Percentiles rank a stretch among this genome's conserved stretches.
phyloP scores from a whole-genome alignment of 2,797 vertebrate species.

The Tachyglossus aculeatus region DNA sequence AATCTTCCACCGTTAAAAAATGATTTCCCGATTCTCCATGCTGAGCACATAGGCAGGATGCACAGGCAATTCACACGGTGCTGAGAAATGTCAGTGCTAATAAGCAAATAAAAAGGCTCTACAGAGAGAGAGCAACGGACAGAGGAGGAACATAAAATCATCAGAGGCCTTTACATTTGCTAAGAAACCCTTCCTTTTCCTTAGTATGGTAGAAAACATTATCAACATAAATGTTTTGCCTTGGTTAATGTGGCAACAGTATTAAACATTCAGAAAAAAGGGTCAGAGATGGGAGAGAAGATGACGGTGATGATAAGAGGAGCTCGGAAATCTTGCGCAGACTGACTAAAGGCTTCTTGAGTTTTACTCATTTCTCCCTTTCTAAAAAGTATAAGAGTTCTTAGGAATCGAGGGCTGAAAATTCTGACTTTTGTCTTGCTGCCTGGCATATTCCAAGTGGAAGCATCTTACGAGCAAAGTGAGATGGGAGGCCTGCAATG shows the following conservation, averaged over 20 bases:
- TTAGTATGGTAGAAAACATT: background rate
- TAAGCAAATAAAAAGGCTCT: background rate
- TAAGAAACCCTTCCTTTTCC: constrained; percentile 1
- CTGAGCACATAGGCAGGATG: background rate
- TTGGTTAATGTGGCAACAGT: background rate
- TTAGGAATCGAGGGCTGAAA: no score
- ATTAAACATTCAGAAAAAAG: background rate
- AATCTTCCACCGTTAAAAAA: background rate
- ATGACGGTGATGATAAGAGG: background rate
- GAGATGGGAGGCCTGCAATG: no score
- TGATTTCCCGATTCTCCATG: background rate
- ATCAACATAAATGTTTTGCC: background rate
- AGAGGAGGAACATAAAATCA: background rate
- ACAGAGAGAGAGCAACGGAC: background rate
- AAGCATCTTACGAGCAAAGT: no score
- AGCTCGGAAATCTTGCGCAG: background rate
- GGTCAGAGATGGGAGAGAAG: background rate
- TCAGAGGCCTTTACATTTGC: background rate
- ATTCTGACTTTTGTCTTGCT: no score
- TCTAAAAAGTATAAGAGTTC: no score
- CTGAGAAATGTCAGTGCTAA: background rate
- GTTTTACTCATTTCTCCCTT: background rate
- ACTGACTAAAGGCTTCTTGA: background rate
- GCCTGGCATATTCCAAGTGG: no score
- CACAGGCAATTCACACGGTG: background rate